These are phyloP conservation scores for Pongo abelii DNA, from an alignment of 2,113 vertebrate genomes.

Conservation along the genomic window DNA sequence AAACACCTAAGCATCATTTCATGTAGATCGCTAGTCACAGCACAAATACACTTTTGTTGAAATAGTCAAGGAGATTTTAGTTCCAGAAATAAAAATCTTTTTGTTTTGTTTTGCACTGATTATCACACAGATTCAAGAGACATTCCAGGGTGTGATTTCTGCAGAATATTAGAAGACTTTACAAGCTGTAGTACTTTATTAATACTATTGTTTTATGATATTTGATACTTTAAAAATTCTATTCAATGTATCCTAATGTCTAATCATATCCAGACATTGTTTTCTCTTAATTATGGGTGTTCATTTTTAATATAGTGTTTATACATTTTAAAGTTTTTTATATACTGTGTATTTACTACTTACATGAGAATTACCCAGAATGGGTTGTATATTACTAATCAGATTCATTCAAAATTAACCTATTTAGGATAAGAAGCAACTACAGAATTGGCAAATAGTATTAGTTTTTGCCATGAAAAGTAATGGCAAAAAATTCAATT, in stretches of 20 bases:
- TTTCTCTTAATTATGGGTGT: not conserved
- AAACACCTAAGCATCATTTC: not conserved
- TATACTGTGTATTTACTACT: not conserved
- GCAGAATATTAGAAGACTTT: not conserved
- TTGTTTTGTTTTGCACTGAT: not conserved
- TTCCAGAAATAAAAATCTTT: not conserved
- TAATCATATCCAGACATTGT: not conserved
- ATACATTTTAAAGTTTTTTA: not conserved
- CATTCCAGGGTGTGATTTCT: not conserved
- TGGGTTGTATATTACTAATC: not conserved
- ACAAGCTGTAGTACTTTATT: not conserved
- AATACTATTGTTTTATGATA: not conserved
- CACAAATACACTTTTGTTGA: not conserved
- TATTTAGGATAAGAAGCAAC: not conserved
- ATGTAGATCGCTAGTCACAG: not conserved
- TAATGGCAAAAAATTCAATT: too few species aligned
- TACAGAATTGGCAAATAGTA: not conserved
- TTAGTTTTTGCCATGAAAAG: too few species aligned
- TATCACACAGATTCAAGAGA: not conserved
- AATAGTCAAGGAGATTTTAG: not conserved
- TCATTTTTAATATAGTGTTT: not conserved
- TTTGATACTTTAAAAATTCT: too few species aligned
- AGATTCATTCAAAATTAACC: not conserved
- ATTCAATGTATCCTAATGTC: not conserved
- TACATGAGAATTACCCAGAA: not conserved